These are phyloP conservation scores for Psylliodes chrysocephalus DNA, from an alignment of 2,888 invertebrate genomes.

Conservation along the genomic window DNA sequence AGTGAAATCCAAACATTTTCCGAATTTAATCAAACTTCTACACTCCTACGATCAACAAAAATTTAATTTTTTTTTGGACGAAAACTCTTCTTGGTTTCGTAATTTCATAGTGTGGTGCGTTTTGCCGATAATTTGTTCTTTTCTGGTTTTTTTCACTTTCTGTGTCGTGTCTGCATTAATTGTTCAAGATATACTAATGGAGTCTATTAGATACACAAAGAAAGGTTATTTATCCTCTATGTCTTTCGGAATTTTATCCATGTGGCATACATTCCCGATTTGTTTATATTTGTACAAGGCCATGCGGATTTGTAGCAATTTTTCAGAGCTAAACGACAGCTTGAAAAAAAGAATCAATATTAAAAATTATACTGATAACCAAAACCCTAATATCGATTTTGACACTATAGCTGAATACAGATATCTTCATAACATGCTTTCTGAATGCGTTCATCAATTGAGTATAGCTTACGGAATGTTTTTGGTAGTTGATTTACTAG, in stretches of 20 bases:
- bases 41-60: constrained; percentile 1
- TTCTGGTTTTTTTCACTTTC: not conserved
- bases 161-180: no score
- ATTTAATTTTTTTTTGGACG: not conserved
- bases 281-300: not conserved
- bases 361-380: not conserved
- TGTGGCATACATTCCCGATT: not conserved
- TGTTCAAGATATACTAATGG: not conserved
- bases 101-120: not conserved
- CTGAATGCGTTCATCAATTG: not conserved
- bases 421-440: not conserved
- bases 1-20: not conserved
- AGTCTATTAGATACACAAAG: not conserved
- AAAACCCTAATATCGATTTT: not conserved
- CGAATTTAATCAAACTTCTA: not conserved
- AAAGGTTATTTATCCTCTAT: not conserved
- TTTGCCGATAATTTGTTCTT: not conserved
- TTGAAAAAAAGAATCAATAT: not conserved
- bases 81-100: not conserved
- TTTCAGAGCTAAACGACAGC: not conserved
- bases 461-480: not conserved
- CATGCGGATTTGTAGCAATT: not conserved
- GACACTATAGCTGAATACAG: not conserved
- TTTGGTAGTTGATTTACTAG: not conserved
- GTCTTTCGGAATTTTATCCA: not conserved